phyloP scores from a whole-genome alignment of 2,113 vertebrate genomes.

The Hippocampus barbouri region DNA sequence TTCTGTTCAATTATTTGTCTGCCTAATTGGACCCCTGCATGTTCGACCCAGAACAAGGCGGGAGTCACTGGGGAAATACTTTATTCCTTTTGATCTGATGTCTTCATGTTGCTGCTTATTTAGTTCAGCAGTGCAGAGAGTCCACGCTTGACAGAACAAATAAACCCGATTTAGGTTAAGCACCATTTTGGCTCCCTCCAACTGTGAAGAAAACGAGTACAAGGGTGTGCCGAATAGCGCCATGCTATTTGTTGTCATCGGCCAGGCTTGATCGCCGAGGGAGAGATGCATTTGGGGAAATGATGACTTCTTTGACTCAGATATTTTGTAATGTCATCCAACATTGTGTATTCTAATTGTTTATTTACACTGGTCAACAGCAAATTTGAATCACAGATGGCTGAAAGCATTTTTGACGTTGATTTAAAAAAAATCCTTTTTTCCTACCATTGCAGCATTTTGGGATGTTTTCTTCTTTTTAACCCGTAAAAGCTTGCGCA shows the following conservation, averaged over 20 bases:
- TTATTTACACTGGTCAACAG: too few relatives aligned
- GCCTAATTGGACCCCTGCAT: constrained; percentile 67
- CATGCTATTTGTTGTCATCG: constrained; percentile 48
- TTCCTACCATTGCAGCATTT: too few relatives aligned
- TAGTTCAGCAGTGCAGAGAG: constrained; percentile 52
- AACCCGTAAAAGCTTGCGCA: too few relatives aligned
- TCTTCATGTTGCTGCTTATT: constrained; percentile 66
- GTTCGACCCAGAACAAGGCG: constrained; percentile 53
- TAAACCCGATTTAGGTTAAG: constrained; percentile 71
- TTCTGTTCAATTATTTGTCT: constrained; percentile 74
- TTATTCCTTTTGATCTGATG: constrained; percentile 69
- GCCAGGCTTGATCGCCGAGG: constrained; percentile 30
- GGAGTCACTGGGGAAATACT: constrained; percentile 67
- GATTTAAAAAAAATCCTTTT: too few relatives aligned
- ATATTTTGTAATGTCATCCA: background rate
- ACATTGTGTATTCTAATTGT: background rate
- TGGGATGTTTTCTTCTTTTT: too few relatives aligned
- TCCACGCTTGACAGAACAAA: constrained; percentile 69
- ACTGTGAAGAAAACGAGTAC: constrained; percentile 54
- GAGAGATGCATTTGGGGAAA: background rate
- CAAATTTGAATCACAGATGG: too few relatives aligned
- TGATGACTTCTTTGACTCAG: background rate
- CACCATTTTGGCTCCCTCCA: constrained; percentile 63
- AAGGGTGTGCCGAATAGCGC: constrained; percentile 30
- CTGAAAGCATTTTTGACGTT: too few relatives aligned